phyloP scores from a whole-genome alignment of 2,113 vertebrate species.

The Istiophorus platypterus region DNA sequence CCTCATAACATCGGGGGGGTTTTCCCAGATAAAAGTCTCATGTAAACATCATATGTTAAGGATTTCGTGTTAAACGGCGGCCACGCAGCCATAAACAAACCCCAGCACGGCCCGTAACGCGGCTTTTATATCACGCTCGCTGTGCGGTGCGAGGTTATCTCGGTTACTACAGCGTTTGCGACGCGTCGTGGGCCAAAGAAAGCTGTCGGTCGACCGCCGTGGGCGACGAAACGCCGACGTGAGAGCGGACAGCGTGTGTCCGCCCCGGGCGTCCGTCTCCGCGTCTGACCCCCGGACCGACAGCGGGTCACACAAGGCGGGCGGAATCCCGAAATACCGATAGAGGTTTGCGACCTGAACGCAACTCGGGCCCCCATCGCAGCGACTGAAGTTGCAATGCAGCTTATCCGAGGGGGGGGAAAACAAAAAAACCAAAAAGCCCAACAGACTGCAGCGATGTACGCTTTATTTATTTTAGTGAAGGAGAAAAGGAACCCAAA shows the following conservation, averaged over 20 bases:
- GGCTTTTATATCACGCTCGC: too few relatives aligned
- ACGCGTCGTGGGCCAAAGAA: background rate
- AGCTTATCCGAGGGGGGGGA: too few relatives aligned
- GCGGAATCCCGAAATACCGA: background rate
- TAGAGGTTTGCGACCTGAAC: background rate
- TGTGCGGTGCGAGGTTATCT: background rate
- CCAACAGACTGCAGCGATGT: background rate
- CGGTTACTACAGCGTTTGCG: background rate
- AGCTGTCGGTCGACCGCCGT: background rate
- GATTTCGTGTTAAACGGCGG: too few relatives aligned
- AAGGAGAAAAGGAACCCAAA: background rate
- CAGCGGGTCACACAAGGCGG: too few relatives aligned
- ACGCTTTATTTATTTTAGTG: conserved; percentile 24
- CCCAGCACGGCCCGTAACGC: too few relatives aligned
- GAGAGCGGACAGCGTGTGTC: too few relatives aligned
- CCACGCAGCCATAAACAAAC: too few relatives aligned
- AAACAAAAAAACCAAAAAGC: conserved; percentile 37
- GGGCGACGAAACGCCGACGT: background rate
- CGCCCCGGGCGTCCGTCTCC: too few relatives aligned
- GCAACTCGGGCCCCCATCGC: too few relatives aligned
- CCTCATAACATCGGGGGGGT: background rate
- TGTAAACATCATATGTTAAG: conserved; percentile 50
- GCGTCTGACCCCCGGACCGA: too few relatives aligned
- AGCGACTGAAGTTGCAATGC: too few relatives aligned
- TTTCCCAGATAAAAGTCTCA: conserved; percentile 32